Evolutionary conservation across 2,113 vertebrate species (phyloP).

Genomic region (Anarhynchus alexandrinus): DNA sequence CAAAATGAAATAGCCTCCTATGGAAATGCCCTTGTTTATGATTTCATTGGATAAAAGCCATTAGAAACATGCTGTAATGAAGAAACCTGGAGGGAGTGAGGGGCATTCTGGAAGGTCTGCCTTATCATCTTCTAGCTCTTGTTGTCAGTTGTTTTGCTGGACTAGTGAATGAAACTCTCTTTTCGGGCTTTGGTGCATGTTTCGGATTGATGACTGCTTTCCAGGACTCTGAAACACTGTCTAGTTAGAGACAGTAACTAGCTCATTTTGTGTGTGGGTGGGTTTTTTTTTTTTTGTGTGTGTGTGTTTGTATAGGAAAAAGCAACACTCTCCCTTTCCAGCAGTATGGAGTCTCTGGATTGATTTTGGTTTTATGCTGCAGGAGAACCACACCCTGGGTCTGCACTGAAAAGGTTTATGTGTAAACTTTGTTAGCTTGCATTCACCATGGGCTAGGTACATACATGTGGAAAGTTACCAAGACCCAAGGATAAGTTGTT

Average conservation of each 20-base stretch:
- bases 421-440: neutral
- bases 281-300: neutral
- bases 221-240: neutral
- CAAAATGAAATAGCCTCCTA: neutral
- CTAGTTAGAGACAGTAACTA: neutral
- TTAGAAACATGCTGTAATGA: neutral
- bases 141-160: neutral
- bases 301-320: neutral
- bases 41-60: neutral
- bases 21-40: neutral
- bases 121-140: neutral
- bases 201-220: neutral
- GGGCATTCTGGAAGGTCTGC: neutral
- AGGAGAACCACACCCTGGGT: neutral
- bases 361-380: neutral
- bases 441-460: neutral
- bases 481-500: neutral
- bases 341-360: neutral
- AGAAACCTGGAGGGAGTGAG: neutral
- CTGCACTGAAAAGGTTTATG: neutral
- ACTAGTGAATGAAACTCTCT: neutral
- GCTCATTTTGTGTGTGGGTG: neutral
- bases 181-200: neutral
- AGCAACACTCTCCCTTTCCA: neutral
- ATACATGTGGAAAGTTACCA: neutral